phyloP scores from a whole-genome alignment of 2,797 vertebrate genomes.

The Chaunax sp. region DNA sequence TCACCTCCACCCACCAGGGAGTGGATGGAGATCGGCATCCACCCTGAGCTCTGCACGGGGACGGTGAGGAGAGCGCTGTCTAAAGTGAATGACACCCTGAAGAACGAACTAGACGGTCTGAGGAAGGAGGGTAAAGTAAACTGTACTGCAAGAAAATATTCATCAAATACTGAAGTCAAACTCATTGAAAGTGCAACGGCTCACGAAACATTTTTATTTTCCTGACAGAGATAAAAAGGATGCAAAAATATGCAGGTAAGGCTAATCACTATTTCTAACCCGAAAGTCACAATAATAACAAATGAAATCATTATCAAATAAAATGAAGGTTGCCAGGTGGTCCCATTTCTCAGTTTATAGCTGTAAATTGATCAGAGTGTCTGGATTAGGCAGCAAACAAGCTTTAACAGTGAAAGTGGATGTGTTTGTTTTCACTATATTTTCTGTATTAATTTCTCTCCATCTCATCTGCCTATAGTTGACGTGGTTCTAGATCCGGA shows the following conservation, averaged over 20 bases:
- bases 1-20: constrained; percentile 53
- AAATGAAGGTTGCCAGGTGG: no score
- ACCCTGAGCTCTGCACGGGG: constrained; percentile 69
- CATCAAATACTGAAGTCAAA: no score
- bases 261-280: no score
- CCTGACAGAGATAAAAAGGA: constrained; percentile 75
- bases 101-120: constrained; percentile 54
- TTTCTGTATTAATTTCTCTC: background rate
- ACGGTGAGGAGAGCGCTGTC: constrained; percentile 61
- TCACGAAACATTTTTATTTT: constrained; percentile 4
- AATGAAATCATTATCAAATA: no score
- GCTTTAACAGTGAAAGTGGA: background rate
- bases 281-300: no score
- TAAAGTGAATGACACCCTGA: constrained; percentile 45
- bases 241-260: constrained; percentile 76
- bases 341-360: no score
- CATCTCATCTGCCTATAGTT: constrained; percentile 58
- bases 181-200: background rate
- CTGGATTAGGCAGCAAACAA: background rate
- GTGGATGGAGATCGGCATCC: constrained; percentile 61
- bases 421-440: background rate
- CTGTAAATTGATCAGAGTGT: no score
- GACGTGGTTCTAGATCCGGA: constrained; percentile 82
- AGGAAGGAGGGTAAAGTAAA: constrained; percentile 63
- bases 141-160: background rate